A percentile compares a stretch with the other conserved stretches of the same genome.
Conservation (phyloP, 2,888 invertebrate species). For the Shargacucullia verbasci region DNA sequence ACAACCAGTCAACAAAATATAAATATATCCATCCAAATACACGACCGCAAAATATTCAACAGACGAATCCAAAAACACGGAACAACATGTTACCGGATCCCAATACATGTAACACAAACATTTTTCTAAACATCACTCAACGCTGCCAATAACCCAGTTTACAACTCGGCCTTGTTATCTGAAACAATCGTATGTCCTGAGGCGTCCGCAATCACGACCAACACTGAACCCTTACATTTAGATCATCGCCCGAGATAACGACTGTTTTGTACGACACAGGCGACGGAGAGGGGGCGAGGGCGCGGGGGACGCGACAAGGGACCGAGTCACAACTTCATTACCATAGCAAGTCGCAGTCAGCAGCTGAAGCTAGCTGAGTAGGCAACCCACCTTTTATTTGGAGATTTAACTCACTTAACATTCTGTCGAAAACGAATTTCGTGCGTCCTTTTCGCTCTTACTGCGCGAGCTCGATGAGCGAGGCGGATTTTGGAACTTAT, state of each 20-base stretch:
- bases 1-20: background rate
- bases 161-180: conserved; percentile 63
- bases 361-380: conserved; percentile 70
- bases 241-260: conserved; percentile 80
- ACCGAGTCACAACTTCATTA: conserved; percentile 73
- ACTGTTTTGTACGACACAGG: conserved; percentile 62
- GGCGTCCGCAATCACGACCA: conserved; percentile 75
- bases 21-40: conserved; percentile 1
- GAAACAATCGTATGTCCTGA: conserved; percentile 77
- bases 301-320: conserved; percentile 54
- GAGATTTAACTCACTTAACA: conserved; percentile 86
- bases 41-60: conserved; percentile 1
- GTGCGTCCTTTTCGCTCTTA: conserved; percentile 66
- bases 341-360: conserved; percentile 75
- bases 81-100: conserved; percentile 19
- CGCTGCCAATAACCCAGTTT: conserved; percentile 59
- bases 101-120: conserved; percentile 30
- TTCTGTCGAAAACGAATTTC: conserved; percentile 79
- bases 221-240: conserved; percentile 73
- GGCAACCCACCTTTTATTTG: conserved; percentile 84
- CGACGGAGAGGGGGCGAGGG: conserved; percentile 36
- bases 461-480: conserved; percentile 32
- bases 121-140: conserved; percentile 52
- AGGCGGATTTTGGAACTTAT: conserved; percentile 33
- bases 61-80: conserved; percentile 1